Percentiles rank a stretch among this genome's conserved stretches.
phyloP scores from a whole-genome alignment of 2,113 vertebrate genomes.

The Alectura lathami region DNA sequence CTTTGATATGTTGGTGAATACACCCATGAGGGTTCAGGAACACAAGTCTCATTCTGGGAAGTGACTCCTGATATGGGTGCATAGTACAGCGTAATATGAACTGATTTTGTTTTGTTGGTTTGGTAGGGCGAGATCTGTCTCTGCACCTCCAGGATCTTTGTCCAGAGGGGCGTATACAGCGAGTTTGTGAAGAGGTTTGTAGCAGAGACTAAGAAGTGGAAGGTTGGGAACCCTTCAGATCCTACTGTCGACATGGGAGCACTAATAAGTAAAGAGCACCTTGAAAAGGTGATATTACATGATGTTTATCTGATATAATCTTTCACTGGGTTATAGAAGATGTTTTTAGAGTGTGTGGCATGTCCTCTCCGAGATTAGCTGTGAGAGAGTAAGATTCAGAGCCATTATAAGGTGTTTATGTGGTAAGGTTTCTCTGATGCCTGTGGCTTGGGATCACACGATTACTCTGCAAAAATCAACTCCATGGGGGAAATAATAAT shows the following conservation, averaged over 20 bases:
- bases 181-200: slow-evolving; percentile 92
- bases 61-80: neutral
- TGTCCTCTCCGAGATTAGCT: neutral
- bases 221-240: slow-evolving; percentile 86
- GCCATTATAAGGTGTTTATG: neutral
- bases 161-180: slow-evolving; percentile 87
- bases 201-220: slow-evolving; percentile 87
- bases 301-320: neutral
- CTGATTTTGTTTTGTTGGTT: neutral
- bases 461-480: neutral
- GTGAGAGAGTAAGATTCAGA: neutral
- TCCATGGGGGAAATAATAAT: neutral
- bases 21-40: neutral
- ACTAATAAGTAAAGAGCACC: slow-evolving; percentile 92
- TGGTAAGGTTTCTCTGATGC: neutral
- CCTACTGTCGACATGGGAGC: slow-evolving; percentile 83
- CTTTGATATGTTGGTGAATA: neutral
- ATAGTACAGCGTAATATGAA: neutral
- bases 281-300: slow-evolving; percentile 85
- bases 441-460: neutral
- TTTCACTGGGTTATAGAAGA: neutral
- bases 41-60: neutral
- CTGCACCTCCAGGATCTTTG: slow-evolving; percentile 96
- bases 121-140: slow-evolving; percentile 94
- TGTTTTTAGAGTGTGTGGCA: neutral